Percentiles rank a stretch among this genome's conserved stretches.
Conservation (phyloP, 1,140 invertebrate genomes). For the Zophobas atratus region DNA sequence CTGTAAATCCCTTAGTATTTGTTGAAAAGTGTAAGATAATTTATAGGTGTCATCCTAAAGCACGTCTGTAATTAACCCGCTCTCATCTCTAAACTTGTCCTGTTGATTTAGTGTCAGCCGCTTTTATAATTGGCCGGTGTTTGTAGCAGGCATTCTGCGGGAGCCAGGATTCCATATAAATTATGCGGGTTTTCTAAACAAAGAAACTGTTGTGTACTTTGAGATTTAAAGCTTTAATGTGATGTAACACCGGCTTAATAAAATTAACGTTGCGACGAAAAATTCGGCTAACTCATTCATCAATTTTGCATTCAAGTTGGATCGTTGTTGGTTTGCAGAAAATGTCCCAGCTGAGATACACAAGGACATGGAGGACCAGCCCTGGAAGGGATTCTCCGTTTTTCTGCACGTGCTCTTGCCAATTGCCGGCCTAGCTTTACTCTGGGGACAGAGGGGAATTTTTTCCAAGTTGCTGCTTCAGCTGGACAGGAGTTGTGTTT, state of each 20-base stretch:
- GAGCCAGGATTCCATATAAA: slow-evolving; percentile 50
- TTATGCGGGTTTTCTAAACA: slow-evolving; percentile 51
- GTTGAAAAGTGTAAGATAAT: slow-evolving; percentile 36
- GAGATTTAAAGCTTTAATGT: slow-evolving; percentile 46
- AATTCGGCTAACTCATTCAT: slow-evolving; percentile 8
- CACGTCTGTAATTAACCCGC: slow-evolving; percentile 37
- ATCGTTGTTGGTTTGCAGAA: slow-evolving; percentile 18
- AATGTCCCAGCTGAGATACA: slow-evolving; percentile 14
- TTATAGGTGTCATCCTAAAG: slow-evolving; percentile 37
- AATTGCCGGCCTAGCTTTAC: slow-evolving; percentile 53
- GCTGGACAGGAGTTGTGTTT: slow-evolving; percentile 56
- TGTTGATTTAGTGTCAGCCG: slow-evolving; percentile 49
- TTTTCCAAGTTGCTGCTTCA: slow-evolving; percentile 55
- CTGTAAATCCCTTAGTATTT: slow-evolving; percentile 28
- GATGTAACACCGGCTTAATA: slow-evolving; percentile 37
- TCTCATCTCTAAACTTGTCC: slow-evolving; percentile 48
- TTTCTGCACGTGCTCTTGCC: slow-evolving; percentile 58
- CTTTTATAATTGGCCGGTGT: slow-evolving; percentile 51
- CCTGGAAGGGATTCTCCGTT: slow-evolving; percentile 44
- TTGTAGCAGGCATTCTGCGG: slow-evolving; percentile 47
- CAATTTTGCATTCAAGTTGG: background rate
- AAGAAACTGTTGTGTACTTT: slow-evolving; percentile 50
- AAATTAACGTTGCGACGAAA: slow-evolving; percentile 35
- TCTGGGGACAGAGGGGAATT: slow-evolving; percentile 54
- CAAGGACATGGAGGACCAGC: slow-evolving; percentile 11